Evolutionary conservation across 2,888 invertebrate species (phyloP), one percentile per base, ranked within the genome.

Genomic region (Polydrusus pterygomalis): DNA sequence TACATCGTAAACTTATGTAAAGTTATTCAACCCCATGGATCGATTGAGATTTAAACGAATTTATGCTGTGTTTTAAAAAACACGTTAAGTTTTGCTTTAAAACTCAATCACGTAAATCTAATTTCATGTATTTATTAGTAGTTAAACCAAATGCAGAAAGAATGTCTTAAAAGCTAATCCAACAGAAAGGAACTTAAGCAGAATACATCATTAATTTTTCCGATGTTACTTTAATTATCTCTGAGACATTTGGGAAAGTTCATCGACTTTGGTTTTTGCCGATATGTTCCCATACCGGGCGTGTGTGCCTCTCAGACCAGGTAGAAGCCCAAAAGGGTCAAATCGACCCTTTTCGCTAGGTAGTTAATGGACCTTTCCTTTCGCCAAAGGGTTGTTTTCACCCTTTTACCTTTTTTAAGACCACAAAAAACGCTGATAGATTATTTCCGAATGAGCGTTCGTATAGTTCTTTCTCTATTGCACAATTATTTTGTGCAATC

Each of bases 331-430:
- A 40, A 54, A 67, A 25, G 18, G 67, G 8, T 54, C 18, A 15
- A 20, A 74, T 20, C 67, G 51, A 62, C 70, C 75, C 68, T 75
- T 71, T 71, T 75, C 71, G 68, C 71, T 75, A 70, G 75, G 71
- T 71, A 72, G 72, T 58, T 76, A 76, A 73, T 76, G 56, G 71
- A 60, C 54, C 75, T 70, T 63, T 65, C 67, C 70, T 77, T 67
- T 75, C 51, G 77, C 77, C 62, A 77, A 77, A 77, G 77, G 77
- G 77, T 77, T 77, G 77, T 77, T 75, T 77, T 77, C 72, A 77
- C 77, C 74, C 77, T 75, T 75, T 77, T 71, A 45, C 49, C 72
- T 71, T 75, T 74, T 75, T 77, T 77, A 64, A 38, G 34, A 63
- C 73, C 77, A 73, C 74, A 74, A 74, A 77, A 77, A 77, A 70